A percentile compares a stretch with the other conserved stretches of the same genome.
Conservation (phyloP, 2,888 invertebrate genomes). For the Dicyrtomina minuta region DNA sequence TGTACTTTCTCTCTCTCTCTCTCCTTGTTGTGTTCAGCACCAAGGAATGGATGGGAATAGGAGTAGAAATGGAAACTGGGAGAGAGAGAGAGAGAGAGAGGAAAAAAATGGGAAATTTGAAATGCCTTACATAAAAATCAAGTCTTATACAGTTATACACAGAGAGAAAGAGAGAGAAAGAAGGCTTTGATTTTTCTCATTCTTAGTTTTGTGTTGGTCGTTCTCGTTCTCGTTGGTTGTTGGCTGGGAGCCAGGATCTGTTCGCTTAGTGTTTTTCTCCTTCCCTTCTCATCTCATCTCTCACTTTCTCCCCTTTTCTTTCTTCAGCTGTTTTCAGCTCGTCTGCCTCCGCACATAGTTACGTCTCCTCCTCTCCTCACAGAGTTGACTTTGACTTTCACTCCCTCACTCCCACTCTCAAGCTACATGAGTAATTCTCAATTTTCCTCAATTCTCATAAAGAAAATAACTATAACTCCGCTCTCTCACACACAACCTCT, state of each 20-base stretch:
- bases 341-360: neutral
- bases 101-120: neutral
- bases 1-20: neutral
- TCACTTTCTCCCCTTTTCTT: neutral
- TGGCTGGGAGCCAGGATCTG: too few species aligned
- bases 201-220: too few species aligned
- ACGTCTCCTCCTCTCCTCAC: neutral
- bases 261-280: neutral
- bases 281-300: neutral
- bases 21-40: neutral
- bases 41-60: neutral
- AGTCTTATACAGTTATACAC: neutral
- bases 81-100: slow-evolving; percentile 3
- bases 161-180: neutral
- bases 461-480: too few species aligned
- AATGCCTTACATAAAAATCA: too few species aligned
- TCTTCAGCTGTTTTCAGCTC: slow-evolving; percentile 1
- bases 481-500: too few species aligned
- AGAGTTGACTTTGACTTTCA: neutral
- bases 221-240: neutral
- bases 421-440: too few species aligned
- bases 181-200: too few species aligned
- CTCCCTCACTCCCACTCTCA: too few species aligned
- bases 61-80: neutral
- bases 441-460: too few species aligned